These are phyloP conservation scores for Bradypodion ventrale DNA, from an alignment of 2,797 vertebrate species.

Conservation along the genomic window DNA sequence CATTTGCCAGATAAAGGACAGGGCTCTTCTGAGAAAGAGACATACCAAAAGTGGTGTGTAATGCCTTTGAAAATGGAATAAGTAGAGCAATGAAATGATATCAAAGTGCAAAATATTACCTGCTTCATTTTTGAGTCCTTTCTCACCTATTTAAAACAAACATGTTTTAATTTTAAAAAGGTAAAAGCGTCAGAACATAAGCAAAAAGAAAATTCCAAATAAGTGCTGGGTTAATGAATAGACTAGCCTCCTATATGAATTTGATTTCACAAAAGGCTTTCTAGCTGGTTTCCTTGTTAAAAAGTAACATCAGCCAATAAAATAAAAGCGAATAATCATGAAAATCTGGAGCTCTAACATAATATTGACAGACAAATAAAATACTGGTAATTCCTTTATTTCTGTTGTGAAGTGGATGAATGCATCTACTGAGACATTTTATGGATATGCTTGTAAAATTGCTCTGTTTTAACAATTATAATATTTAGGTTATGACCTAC, in stretches of 20 bases:
- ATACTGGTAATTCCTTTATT: too few relatives aligned
- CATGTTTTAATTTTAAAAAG: not conserved
- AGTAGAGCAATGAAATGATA: not conserved
- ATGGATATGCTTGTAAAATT: not conserved
- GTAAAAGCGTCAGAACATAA: not conserved
- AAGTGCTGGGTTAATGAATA: not conserved
- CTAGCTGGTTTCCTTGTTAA: not conserved
- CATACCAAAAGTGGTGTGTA: not conserved
- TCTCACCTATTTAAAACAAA: constrained; percentile 12
- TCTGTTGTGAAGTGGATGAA: not conserved
- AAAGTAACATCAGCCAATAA: too few relatives aligned
- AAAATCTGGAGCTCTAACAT: too few relatives aligned
- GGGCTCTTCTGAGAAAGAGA: not conserved
- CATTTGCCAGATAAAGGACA: too few relatives aligned
- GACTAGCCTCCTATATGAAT: not conserved
- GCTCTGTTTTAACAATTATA: not conserved
- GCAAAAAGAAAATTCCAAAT: not conserved
- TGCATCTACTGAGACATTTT: not conserved
- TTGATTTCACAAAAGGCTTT: not conserved
- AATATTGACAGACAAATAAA: not conserved
- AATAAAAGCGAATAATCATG: too few relatives aligned
- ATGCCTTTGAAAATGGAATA: not conserved
- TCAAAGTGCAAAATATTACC: not conserved
- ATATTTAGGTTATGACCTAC: not conserved
- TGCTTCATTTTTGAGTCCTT: not conserved